Percentiles rank a stretch among this genome's conserved stretches.
Conservation (phyloP, 92 coral and sea anemone species). For the Blastomussa wellsi region DNA sequence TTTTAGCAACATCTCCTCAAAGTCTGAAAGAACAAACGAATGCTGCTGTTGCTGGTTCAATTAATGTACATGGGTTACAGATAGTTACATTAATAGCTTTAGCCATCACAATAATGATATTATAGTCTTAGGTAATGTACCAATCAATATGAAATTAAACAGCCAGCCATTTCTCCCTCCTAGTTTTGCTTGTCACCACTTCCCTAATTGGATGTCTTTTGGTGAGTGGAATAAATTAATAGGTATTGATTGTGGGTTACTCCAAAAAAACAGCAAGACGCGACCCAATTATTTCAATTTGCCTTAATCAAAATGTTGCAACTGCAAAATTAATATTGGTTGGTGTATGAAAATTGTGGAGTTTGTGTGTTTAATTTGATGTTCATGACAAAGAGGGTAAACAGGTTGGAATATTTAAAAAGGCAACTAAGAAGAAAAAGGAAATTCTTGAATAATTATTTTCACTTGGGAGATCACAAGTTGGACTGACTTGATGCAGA, state of each 20-base stretch:
- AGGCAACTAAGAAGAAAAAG: background rate
- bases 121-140: background rate
- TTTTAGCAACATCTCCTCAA: background rate
- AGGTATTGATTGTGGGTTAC: background rate
- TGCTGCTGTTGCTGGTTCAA: background rate
- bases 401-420: background rate
- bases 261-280: background rate
- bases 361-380: background rate
- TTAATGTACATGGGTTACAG: background rate
- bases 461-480: background rate
- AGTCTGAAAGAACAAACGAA: background rate
- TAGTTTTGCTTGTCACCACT: background rate
- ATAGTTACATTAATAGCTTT: background rate
- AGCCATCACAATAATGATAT: background rate
- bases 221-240: background rate
- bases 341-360: too few species aligned
- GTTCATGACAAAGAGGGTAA: background rate
- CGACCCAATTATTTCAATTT: background rate
- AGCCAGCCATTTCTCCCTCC: background rate
- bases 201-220: background rate
- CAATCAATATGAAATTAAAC: background rate
- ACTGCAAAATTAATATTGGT: conserved; percentile 13
- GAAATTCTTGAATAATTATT: background rate
- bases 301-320: background rate
- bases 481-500: background rate